Evolutionary conservation across 1,140 invertebrate species (phyloP), one percentile per base, ranked within the genome.

Genomic region (Tetramorium alpestre): DNA sequence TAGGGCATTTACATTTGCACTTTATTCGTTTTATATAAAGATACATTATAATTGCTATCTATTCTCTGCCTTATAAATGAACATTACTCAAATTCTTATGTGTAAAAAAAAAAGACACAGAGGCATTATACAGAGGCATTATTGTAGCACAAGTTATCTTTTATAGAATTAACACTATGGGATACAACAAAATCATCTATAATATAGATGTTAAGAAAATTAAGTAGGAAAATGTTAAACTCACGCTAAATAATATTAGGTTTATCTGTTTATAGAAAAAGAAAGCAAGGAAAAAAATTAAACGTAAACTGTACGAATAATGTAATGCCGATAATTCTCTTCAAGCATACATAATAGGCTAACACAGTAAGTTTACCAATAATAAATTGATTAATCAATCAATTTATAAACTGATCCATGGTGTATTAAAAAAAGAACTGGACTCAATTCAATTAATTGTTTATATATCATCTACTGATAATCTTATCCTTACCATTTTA

Each of bases 31-130:
- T 77, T 76, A 75, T 75, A 81, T 91, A 80, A 88, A 92, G 88
- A 54, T 92, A 92, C 89, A 92, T 92, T 89, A 92, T 80, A 92
- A 92, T 85, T 90, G 76, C 64, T 87, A 82, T 56, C 78, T 92
- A 58, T 91, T 91, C 58, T 78, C 87, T 86, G 87, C 76, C 93
- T 93, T 92, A 94, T 93, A 91, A 89, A 91, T 91, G 89, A 93
- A 93, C 91, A 93, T 89, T 92, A 87, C 90, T 89, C 81, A 91
- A 78, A 67, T 92, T 93, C 84, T 93, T 90, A 90, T 91, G 89
- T 92, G 88, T 92, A 92, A 92, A 93, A 93, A 33, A 33, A 93
- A 93, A 93, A 92, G 92, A 93, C 22, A 22, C 22, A 22, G 22
- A 22, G 22, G 22, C 22, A 22, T 92, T 77, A 91, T 90, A 93